Conservation (phyloP, 2,113 vertebrate genomes). For the Nicator chloris region DNA sequence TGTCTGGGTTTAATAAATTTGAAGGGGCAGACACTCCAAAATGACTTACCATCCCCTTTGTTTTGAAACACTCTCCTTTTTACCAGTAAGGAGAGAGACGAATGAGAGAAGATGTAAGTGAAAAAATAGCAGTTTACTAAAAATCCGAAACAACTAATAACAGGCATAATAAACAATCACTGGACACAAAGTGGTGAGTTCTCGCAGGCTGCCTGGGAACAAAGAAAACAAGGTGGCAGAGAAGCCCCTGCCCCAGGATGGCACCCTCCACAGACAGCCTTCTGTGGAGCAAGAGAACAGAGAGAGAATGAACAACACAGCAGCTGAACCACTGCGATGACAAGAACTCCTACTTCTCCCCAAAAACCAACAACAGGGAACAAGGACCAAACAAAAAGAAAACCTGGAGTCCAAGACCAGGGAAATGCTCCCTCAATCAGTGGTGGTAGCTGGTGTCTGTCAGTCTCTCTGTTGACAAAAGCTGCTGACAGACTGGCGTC, state of each 20-base stretch:
- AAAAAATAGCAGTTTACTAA: background rate
- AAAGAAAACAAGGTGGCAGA: background rate
- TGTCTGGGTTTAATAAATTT: background rate
- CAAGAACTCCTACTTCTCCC: background rate
- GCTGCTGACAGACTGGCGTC: background rate
- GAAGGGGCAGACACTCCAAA: background rate
- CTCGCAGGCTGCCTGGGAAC: fast-evolving
- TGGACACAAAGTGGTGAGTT: background rate
- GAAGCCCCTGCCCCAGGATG: fast-evolving
- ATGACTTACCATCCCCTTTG: background rate
- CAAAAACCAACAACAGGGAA: too few species aligned
- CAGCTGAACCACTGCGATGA: background rate
- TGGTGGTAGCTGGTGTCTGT: background rate
- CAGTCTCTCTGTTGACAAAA: background rate
- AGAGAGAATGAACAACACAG: background rate
- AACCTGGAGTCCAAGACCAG: background rate
- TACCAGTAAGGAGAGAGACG: background rate
- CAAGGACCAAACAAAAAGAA: background rate
- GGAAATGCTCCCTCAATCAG: background rate
- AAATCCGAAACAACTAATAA: background rate
- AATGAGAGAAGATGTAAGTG: background rate
- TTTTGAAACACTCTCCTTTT: background rate
- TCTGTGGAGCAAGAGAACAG: background rate
- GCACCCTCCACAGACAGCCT: background rate
- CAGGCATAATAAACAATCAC: background rate